A percentile compares a stretch with the other conserved stretches of the same genome.
Evolutionary conservation across 1,140 invertebrate species (phyloP).

Genomic region (Drosophila bocki): DNA sequence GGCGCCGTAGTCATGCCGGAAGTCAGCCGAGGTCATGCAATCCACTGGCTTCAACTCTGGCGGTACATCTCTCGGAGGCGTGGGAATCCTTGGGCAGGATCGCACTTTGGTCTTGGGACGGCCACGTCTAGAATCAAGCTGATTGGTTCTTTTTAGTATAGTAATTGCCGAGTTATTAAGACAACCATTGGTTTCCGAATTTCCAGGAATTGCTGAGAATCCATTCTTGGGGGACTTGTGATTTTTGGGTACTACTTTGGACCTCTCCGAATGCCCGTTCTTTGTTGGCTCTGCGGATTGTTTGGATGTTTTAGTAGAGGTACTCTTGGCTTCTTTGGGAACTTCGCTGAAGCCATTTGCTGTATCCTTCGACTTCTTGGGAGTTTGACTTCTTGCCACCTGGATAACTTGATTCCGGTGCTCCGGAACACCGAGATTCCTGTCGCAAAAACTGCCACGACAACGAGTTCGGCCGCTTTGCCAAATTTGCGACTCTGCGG

Average conservation of each 20-base stretch:
- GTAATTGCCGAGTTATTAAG: not conserved
- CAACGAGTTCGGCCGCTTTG: not conserved
- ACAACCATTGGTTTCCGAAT: not conserved
- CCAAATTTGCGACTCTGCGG: too few species aligned
- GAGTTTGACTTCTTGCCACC: not conserved
- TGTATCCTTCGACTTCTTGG: not conserved
- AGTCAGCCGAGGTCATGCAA: slow-evolving; percentile 66
- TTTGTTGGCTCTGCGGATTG: not conserved
- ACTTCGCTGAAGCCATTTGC: not conserved
- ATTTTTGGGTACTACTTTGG: not conserved
- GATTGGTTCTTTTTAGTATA: not conserved
- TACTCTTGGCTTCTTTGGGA: not conserved
- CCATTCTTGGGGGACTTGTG: not conserved
- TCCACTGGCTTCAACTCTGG: slow-evolving; percentile 46
- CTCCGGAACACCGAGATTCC: not conserved
- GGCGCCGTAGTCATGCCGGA: slow-evolving; percentile 87
- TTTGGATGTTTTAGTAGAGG: not conserved
- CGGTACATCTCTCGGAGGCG: slow-evolving; percentile 31
- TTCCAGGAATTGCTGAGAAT: not conserved
- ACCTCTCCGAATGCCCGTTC: not conserved
- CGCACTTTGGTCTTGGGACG: not conserved
- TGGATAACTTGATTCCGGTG: not conserved
- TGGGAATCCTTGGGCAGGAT: slow-evolving; percentile 8
- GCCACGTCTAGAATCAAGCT: not conserved
- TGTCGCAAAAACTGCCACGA: not conserved